Percentiles rank a stretch among this genome's conserved stretches.
Evolutionary conservation across 2,113 vertebrate species (phyloP).

Genomic region (Sterna hirundo): DNA sequence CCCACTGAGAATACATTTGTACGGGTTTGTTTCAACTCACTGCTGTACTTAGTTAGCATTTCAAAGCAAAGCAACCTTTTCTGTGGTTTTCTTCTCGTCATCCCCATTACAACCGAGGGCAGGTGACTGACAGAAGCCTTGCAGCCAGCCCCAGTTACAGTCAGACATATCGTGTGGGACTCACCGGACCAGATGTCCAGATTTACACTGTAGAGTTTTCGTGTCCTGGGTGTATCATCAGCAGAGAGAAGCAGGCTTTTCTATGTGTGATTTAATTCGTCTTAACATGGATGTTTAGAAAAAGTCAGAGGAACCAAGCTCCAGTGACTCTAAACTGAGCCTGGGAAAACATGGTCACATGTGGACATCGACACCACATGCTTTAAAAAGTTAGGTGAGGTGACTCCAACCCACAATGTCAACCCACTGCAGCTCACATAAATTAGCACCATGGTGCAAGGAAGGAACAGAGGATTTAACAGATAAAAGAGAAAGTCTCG

Average conservation of each 20-base stretch:
- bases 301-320: background rate
- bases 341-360: accelerated
- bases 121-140: background rate
- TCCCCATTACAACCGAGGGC: background rate
- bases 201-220: background rate
- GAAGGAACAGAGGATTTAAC: background rate
- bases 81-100: background rate
- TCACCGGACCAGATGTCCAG: background rate
- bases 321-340: background rate
- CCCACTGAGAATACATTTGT: background rate
- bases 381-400: background rate
- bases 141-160: background rate
- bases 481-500: background rate
- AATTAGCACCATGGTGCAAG: background rate
- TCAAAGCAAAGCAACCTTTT: background rate
- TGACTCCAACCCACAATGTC: background rate
- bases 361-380: accelerated
- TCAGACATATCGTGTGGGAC: background rate
- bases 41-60: background rate
- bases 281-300: background rate
- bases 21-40: background rate
- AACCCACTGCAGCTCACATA: background rate
- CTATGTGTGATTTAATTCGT: background rate
- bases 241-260: background rate
- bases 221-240: background rate